Evolutionary conservation across 2,888 invertebrate species (phyloP).

Genomic region (Lymantria monacha): DNA sequence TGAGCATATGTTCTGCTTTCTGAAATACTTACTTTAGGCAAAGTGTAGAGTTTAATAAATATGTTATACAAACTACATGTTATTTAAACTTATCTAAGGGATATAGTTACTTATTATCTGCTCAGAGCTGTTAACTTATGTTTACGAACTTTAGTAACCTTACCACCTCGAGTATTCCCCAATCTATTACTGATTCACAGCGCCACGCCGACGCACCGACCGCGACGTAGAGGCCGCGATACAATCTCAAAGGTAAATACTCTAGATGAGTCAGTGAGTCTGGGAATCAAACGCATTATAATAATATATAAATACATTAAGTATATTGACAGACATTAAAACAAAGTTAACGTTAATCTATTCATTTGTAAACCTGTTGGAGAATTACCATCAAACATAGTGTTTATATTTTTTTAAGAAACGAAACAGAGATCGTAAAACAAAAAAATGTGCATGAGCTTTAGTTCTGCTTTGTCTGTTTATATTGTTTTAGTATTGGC

Average conservation of each 20-base stretch:
- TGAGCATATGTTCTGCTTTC: too few relatives aligned
- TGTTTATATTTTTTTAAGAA: conserved; percentile 21
- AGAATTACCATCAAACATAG: conserved; percentile 27
- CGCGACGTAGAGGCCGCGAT: conserved; percentile 8
- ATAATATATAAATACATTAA: conserved; percentile 23
- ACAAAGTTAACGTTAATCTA: conserved; percentile 21
- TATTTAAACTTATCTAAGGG: too few relatives aligned
- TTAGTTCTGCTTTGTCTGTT: neutral
- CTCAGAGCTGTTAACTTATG: neutral
- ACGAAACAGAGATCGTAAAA: neutral
- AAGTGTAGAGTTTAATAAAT: too few relatives aligned
- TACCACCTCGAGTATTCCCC: neutral
- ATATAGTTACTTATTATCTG: too few relatives aligned
- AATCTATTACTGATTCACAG: conserved; percentile 1
- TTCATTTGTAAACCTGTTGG: conserved; percentile 15
- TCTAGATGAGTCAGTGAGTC: conserved; percentile 38
- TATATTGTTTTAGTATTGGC: neutral
- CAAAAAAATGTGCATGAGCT: neutral
- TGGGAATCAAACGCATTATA: conserved; percentile 27
- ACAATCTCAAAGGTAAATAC: conserved; percentile 27
- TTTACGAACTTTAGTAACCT: neutral
- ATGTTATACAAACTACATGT: too few relatives aligned
- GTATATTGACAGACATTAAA: conserved; percentile 26
- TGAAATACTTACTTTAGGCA: too few relatives aligned
- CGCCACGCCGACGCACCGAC: neutral